Base-by-base conservation (phyloP, 2,888 invertebrate species). In the Diloba caeruleocephala region DNA sequence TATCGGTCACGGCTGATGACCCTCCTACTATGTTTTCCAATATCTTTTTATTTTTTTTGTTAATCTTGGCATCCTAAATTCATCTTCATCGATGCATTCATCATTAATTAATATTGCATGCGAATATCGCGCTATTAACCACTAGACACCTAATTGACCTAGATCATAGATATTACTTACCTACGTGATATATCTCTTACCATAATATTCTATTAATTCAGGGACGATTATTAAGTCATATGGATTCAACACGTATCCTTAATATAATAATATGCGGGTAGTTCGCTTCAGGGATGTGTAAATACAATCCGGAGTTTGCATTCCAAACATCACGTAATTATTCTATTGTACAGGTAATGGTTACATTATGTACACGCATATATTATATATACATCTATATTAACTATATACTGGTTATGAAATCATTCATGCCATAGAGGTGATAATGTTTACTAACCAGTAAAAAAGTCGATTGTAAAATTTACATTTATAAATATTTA, bases 311-410 rank as follows among this genome's bases (percentile, higher is more conserved):
- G 66, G 42, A 64, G 85, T 85, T 84, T 84, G 75, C 80, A 79
- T 78, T 78, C 79, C 84, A 87, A 88, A 88, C 84, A 88, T 66
- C 58, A 69, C 74, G 78, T 83, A 84, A 87, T 88, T 84, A 88
- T 89, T 87, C 85, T 82, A 83, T 81, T 84, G 82, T 76, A 74
- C 74, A 71, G 67, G 63, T 72, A 75, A 71, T 70, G 57, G 67
- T 61, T 65, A 33, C 33, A 7, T 0, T 33, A 13, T 12, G 12
- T 21, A 12, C 8, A 6, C 9, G 8, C 4, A 14, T 31, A 15
- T 15, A 1, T 8, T 5, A 7, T 8, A 31, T 12, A 12, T 14
- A 14, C 8, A 6, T 31, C 1, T 15, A 6, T 15, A 7, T 15
- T 14, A 15, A 8, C 9, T 9, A 14, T 31, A 9, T 15, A 15